phyloP scores from a whole-genome alignment of 1,140 invertebrate genomes.

The Diorhabda elongata region DNA sequence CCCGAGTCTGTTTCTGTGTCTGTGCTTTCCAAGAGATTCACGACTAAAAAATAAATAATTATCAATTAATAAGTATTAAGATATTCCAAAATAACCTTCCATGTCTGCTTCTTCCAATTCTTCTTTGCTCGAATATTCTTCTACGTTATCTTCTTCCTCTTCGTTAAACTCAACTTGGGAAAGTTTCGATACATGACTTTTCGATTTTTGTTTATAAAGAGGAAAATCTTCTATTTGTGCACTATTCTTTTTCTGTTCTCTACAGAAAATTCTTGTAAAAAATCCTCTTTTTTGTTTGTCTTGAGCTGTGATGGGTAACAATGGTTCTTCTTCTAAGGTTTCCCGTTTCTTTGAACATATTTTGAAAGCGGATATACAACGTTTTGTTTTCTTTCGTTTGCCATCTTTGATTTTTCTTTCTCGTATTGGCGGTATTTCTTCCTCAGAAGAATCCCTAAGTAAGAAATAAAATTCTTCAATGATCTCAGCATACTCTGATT shows the following conservation, averaged over 20 bases:
- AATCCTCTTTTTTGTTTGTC: too few species aligned
- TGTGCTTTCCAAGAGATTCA: neutral
- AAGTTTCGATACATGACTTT: too few species aligned
- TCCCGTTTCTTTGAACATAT: neutral
- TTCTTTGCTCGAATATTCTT: slow-evolving; percentile 6
- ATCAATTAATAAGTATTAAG: too few species aligned
- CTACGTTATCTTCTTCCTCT: too few species aligned
- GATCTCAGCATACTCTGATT: too few species aligned
- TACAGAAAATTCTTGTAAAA: too few species aligned
- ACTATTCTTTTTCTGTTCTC: too few species aligned
- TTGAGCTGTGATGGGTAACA: too few species aligned
- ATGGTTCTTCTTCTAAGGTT: neutral
- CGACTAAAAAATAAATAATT: neutral
- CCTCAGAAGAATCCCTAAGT: slow-evolving; percentile 28
- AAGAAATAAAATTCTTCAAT: too few species aligned
- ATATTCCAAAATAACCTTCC: neutral
- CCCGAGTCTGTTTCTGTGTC: neutral
- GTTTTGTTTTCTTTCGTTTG: slow-evolving; percentile 5
- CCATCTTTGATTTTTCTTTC: slow-evolving; percentile 20
- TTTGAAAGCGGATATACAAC: neutral
- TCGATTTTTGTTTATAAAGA: too few species aligned
- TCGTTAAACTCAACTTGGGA: too few species aligned
- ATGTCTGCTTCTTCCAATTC: slow-evolving; percentile 12
- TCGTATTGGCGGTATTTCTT: slow-evolving; percentile 15
- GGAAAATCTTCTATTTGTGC: too few species aligned